These are phyloP conservation scores for Halyomorpha halys DNA, from an alignment of 1,140 invertebrate genomes.

Conservation along the genomic window DNA sequence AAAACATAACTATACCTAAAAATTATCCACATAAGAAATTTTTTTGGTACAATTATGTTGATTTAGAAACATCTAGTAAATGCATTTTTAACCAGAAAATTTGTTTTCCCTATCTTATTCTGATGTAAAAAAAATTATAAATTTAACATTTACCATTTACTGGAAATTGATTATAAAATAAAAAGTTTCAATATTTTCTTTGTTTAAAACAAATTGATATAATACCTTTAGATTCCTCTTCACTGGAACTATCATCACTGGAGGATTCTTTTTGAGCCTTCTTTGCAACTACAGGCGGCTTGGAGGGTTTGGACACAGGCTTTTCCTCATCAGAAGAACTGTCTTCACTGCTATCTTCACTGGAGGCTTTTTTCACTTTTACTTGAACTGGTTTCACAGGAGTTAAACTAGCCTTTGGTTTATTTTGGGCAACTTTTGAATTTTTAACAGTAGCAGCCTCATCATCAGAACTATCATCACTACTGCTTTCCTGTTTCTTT, in stretches of 20 bases:
- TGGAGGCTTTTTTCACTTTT: not conserved
- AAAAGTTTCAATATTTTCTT: too few species aligned
- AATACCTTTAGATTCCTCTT: conserved; percentile 13
- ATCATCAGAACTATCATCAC: conserved; percentile 38
- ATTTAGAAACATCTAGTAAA: too few species aligned
- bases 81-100: too few species aligned
- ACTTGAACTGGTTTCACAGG: too few species aligned
- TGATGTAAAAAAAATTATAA: too few species aligned
- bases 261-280: conserved; percentile 13
- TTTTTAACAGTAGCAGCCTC: conserved; percentile 29
- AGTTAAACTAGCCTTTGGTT: not conserved
- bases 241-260: conserved; percentile 21
- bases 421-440: not conserved
- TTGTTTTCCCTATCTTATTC: too few species aligned
- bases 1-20: too few species aligned
- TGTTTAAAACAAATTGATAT: too few species aligned
- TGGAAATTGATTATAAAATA: too few species aligned
- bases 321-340: conserved; percentile 34
- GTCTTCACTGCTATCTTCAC: conserved; percentile 24
- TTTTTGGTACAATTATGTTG: too few species aligned
- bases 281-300: conserved; percentile 5
- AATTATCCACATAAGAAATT: too few species aligned
- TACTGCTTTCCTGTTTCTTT: conserved; percentile 38
- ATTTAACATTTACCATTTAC: too few species aligned
- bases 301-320: not conserved